Evolutionary conservation across 2,113 vertebrate genomes (phyloP), one percentile per base, ranked within the genome.

Genomic region (Indicator maculatus): DNA sequence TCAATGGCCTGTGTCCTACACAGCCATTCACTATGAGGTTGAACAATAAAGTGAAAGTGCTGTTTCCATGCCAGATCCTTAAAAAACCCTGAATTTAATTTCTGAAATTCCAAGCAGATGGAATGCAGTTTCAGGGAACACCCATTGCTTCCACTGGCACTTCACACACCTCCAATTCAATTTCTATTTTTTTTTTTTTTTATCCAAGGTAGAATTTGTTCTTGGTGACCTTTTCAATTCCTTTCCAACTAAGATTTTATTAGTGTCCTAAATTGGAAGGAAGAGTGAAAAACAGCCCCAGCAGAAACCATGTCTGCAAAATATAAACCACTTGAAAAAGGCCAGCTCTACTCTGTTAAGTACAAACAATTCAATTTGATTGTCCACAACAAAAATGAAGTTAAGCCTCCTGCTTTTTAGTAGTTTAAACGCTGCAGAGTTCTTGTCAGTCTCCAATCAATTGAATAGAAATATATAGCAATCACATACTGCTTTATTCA

Each of bases 371-470:
- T 92, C 65, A 64, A 74, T 76, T 58, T 78, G 75, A 93, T 60
- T 89, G 91, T 86, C 89, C 86, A 33, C 12, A 66, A 6, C 0
- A 0, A 89, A 95, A 67, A 64, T 2, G 28, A 52, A 61, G 33
- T 58, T 84, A 64, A 64, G 17, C 27, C 73, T 81, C 64, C 75
- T 78, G 33, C 60, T 58, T 81, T 83, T 76, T 31, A 55, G 69
- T 38, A 53, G 53, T n/a, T 28, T 70, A 89, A 90, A 85, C 47
- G 52, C 50, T 79, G 72, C 77, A 41, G 11, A n/a, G 81, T 72
- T 90, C 81, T 87, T 89, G 92, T 90, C 88, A 93, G 93, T 87
- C 80, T 93, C 91, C 41, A 67, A 45, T 24, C 52, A 86, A 67
- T 2, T 33, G 38, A 77, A 73, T 1, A 72, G 18, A 94, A 89